Evolutionary conservation across 2,888 invertebrate genomes (phyloP).

Genomic region (Scaeva pyrastri): DNA sequence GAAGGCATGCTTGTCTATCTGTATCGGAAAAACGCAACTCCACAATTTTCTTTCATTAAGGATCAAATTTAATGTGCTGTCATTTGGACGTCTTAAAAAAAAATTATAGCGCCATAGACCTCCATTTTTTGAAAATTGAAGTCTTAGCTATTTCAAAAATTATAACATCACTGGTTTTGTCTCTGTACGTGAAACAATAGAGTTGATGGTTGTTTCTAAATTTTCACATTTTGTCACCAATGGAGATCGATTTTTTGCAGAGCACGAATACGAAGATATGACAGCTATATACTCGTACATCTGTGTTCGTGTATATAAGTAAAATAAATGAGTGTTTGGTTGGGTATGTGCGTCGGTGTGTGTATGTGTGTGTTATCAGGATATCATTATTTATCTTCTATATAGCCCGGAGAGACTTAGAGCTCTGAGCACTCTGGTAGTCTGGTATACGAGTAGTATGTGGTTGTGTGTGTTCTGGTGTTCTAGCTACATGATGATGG

Average conservation of each 20-base stretch:
- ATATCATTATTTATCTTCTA: slow-evolving; percentile 65
- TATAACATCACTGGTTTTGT: slow-evolving; percentile 22
- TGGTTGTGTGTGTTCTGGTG: background rate
- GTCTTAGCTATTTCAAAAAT: too few species aligned
- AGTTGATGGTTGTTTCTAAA: slow-evolving; percentile 22
- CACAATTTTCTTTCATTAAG: too few species aligned
- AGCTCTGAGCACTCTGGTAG: slow-evolving; percentile 30
- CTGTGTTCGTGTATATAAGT: slow-evolving; percentile 17
- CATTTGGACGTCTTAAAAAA: too few species aligned
- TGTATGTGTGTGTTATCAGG: slow-evolving; percentile 53
- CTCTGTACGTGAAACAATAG: background rate
- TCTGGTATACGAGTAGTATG: background rate
- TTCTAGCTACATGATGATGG: slow-evolving; percentile 17
- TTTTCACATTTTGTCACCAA: slow-evolving; percentile 55
- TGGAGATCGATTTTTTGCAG: slow-evolving; percentile 59
- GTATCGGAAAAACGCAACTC: too few species aligned
- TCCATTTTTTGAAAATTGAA: too few species aligned
- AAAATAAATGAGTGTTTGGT: background rate
- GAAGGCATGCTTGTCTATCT: too few species aligned
- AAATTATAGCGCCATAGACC: too few species aligned
- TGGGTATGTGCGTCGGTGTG: background rate
- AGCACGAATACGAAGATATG: slow-evolving; percentile 15
- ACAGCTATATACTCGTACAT: background rate
- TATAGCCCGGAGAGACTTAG: slow-evolving; percentile 40
- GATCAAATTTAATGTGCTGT: too few species aligned